phyloP scores from a whole-genome alignment of 1,140 invertebrate species.

The Drosophila orena region DNA sequence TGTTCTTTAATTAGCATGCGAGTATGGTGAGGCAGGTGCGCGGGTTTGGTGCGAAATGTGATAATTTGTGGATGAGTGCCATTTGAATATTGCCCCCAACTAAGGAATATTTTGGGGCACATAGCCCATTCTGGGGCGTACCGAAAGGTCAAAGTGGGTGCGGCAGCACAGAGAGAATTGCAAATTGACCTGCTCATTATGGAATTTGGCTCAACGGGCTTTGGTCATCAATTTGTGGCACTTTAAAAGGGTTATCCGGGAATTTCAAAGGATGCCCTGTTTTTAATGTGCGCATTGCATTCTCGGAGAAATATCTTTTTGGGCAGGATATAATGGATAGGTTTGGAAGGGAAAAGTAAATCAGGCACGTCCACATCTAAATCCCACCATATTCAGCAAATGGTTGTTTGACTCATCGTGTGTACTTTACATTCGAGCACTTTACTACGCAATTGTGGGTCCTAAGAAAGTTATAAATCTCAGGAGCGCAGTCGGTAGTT shows the following conservation, averaged over 20 bases:
- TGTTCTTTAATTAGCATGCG: constrained; percentile 76
- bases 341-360: no score
- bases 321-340: no score
- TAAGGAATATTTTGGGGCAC: constrained; percentile 18
- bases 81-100: constrained; percentile 45
- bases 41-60: constrained; percentile 29
- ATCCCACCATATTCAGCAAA: no score
- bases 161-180: constrained; percentile 20
- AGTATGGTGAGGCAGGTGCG: constrained; percentile 37
- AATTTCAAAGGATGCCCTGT: background rate
- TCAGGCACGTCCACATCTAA: no score
- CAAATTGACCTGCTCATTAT: constrained; percentile 48
- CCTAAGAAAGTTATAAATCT: background rate
- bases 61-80: constrained; percentile 49
- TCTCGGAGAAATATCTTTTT: no score
- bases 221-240: background rate
- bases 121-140: background rate
- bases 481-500: background rate
- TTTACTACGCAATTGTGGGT: no score
- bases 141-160: background rate
- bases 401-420: no score
- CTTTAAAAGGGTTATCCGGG: background rate
- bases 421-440: no score
- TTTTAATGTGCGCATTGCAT: no score
- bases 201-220: constrained; percentile 11